phyloP scores from a whole-genome alignment of 2,888 invertebrate species.

The Junonia oenone region DNA sequence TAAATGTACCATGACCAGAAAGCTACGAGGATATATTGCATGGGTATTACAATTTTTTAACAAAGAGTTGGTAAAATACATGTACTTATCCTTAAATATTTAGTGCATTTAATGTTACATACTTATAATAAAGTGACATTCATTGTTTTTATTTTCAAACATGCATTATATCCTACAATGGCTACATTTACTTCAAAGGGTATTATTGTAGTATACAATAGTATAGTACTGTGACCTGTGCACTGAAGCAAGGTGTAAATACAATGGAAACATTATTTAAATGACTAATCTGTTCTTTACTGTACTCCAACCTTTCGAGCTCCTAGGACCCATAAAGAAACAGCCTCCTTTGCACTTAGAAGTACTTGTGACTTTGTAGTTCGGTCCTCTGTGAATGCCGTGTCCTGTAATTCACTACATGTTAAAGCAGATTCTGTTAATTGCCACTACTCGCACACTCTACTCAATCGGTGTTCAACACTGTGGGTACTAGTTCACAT shows the following conservation, averaged over 20 bases:
- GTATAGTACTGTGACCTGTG: conserved; percentile 24
- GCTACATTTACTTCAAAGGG: background rate
- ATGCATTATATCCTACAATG: conserved; percentile 1
- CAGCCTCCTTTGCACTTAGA: conserved; percentile 95
- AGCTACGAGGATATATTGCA: background rate
- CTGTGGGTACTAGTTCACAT: background rate
- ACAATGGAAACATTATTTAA: conserved; percentile 46
- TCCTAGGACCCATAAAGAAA: conserved; percentile 95
- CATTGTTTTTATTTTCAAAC: background rate
- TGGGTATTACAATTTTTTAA: background rate
- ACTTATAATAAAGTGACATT: background rate
- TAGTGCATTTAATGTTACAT: background rate
- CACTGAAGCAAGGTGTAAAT: conserved; percentile 43
- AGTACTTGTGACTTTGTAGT: conserved; percentile 88
- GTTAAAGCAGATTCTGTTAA: conserved; percentile 71
- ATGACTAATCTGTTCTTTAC: conserved; percentile 35
- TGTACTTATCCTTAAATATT: background rate
- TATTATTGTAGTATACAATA: background rate
- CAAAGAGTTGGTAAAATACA: background rate
- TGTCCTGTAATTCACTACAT: conserved; percentile 83
- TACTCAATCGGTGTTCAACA: background rate
- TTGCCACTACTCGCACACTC: conserved; percentile 68
- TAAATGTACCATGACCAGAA: background rate
- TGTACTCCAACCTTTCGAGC: conserved; percentile 90
- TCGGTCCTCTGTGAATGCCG: conserved; percentile 83